Conservation (phyloP, 1,140 invertebrate genomes). For the Drosophila sechellia region DNA sequence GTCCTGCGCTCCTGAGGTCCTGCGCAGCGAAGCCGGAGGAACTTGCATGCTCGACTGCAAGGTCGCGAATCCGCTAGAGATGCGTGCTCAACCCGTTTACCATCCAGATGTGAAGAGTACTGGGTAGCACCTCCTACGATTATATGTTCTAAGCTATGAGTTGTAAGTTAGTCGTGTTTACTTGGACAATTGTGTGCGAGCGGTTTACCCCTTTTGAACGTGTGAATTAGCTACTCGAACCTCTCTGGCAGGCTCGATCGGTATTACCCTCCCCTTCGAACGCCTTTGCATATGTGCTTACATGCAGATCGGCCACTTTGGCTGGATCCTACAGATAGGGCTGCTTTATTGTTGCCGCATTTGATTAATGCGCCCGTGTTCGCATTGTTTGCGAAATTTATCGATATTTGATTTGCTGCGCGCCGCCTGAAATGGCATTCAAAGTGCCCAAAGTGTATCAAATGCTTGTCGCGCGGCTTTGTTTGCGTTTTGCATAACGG, state of each 20-base stretch:
- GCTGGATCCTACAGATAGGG: slow-evolving; percentile 26
- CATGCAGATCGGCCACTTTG: slow-evolving; percentile 13
- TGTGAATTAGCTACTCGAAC: slow-evolving; percentile 6
- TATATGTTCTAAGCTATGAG: too few species aligned
- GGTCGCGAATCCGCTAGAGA: slow-evolving; percentile 4
- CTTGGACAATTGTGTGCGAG: too few species aligned
- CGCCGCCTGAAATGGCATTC: slow-evolving; percentile 5
- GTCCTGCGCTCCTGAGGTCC: background rate
- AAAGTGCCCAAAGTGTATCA: slow-evolving; percentile 64
- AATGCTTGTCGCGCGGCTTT: slow-evolving; percentile 77
- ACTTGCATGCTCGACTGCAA: slow-evolving; percentile 20
- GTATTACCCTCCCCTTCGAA: slow-evolving; percentile 5
- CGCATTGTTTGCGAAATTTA: slow-evolving; percentile 72
- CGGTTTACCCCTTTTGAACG: background rate
- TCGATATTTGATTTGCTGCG: slow-evolving; percentile 77
- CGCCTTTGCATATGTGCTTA: slow-evolving; percentile 8
- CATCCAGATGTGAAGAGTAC: background rate
- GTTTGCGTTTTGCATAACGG: slow-evolving; percentile 78
- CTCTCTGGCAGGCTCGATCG: background rate
- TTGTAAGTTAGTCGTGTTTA: too few species aligned
- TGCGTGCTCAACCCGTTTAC: background rate
- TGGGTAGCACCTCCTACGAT: too few species aligned
- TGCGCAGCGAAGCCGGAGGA: background rate
- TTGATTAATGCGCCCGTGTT: slow-evolving; percentile 67
- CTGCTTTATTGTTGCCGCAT: slow-evolving; percentile 34